These are phyloP conservation scores for Iselma pallidipennis DNA, from an alignment of 2,888 invertebrate genomes.

Conservation along the genomic window DNA sequence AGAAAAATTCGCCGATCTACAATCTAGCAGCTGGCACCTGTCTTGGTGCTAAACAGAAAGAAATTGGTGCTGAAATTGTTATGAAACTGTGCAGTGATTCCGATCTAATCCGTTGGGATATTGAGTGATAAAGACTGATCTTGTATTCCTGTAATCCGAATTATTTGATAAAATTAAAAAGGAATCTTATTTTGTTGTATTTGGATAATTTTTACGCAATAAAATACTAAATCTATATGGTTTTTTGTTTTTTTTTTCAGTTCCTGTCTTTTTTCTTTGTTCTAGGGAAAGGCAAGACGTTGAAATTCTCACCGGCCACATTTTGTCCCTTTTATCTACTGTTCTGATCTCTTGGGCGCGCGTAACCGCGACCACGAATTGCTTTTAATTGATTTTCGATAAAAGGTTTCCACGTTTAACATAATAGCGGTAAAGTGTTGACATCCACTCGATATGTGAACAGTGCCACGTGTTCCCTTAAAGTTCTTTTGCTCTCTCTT, in stretches of 20 bases:
- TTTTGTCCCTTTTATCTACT: conserved; percentile 21
- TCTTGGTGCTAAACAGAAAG: conserved; percentile 62
- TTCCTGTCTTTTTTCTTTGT: background rate
- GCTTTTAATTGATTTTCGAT: conserved; percentile 58
- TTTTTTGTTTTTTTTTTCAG: background rate
- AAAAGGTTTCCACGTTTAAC: conserved; percentile 56
- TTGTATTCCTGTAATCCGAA: background rate
- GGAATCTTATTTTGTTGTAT: background rate
- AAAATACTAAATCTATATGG: background rate
- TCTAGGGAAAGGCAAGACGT: background rate
- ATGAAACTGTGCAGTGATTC: conserved; percentile 67
- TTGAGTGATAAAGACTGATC: conserved; percentile 45
- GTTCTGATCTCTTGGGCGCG: conserved; percentile 36
- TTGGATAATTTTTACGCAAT: background rate
- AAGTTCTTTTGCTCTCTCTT: background rate
- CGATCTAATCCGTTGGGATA: conserved; percentile 61
- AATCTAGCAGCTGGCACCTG: conserved; percentile 87
- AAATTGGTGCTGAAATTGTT: conserved; percentile 57
- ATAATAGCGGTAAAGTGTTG: conserved; percentile 56
- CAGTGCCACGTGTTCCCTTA: conserved; percentile 38
- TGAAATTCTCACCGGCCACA: conserved; percentile 6
- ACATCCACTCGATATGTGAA: conserved; percentile 51
- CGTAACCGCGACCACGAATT: conserved; percentile 52
- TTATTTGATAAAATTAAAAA: no score
- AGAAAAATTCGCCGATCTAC: conserved; percentile 78